phyloP scores from a whole-genome alignment of 2,888 invertebrate genomes.

The Ametastegia equiseti region DNA sequence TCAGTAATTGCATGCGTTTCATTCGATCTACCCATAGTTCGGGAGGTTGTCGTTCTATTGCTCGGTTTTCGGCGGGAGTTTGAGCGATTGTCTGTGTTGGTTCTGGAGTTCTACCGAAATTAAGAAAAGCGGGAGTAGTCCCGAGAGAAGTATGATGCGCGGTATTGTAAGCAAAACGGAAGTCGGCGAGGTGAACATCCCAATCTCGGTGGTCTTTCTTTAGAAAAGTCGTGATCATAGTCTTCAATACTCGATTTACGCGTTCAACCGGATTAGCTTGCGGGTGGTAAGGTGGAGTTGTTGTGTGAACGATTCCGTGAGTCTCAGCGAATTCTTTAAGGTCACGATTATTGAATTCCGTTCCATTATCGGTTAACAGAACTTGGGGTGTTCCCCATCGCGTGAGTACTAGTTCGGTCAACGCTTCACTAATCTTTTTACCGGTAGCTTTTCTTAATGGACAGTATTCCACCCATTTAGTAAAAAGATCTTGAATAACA shows the following conservation, averaged over 20 bases:
- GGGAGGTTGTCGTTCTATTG: neutral
- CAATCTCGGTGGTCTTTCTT: slow-evolving; percentile 56
- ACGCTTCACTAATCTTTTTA: slow-evolving; percentile 36
- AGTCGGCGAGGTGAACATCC: slow-evolving; percentile 55
- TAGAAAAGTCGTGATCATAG: slow-evolving; percentile 48
- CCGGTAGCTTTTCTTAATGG: slow-evolving; percentile 54
- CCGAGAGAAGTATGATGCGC: slow-evolving; percentile 51
- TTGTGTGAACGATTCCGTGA: neutral
- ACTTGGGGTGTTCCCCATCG: slow-evolving; percentile 54
- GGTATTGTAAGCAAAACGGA: slow-evolving; percentile 42
- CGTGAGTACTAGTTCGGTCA: slow-evolving; percentile 53
- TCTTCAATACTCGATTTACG: neutral
- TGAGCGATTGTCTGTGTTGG: neutral
- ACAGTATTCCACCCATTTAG: slow-evolving; percentile 53
- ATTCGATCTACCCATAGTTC: neutral
- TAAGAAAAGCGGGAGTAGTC: slow-evolving; percentile 54
- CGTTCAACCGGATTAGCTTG: neutral
- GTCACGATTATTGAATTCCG: slow-evolving; percentile 50
- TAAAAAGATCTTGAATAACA: slow-evolving; percentile 57
- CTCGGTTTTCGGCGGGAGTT: neutral
- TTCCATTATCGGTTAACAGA: slow-evolving; percentile 60
- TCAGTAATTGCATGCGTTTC: neutral
- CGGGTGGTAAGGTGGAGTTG: neutral
- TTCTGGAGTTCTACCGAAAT: slow-evolving; percentile 52
- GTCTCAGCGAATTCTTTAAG: neutral